Evolutionary conservation across 2,888 invertebrate species (phyloP).

Genomic region (Baronia brevicornis): DNA sequence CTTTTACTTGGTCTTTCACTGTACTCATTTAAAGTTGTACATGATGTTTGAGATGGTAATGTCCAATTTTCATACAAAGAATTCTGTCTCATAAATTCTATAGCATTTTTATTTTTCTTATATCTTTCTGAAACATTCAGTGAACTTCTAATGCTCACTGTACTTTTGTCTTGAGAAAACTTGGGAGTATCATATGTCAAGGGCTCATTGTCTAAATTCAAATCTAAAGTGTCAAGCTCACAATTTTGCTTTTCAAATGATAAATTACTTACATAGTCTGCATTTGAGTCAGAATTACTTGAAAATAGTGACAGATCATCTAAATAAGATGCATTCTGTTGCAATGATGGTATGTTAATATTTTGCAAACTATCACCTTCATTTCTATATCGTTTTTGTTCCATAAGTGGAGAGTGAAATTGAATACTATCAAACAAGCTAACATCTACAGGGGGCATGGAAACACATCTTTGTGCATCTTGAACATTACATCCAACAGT

Average conservation of each 20-base stretch:
- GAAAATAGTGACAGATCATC: constrained; percentile 59
- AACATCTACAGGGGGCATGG: constrained; percentile 73
- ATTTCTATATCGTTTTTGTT: constrained; percentile 49
- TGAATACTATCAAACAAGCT: constrained; percentile 79
- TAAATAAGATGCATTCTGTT: constrained; percentile 43
- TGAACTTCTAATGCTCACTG: constrained; percentile 38
- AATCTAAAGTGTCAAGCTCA: constrained; percentile 30
- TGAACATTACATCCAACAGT: constrained; percentile 28
- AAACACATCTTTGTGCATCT: constrained; percentile 63
- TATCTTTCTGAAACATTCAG: constrained; percentile 51
- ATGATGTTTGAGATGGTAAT: constrained; percentile 28
- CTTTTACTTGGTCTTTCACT: constrained; percentile 63
- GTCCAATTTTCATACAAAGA: constrained; percentile 63
- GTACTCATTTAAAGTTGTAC: constrained; percentile 17
- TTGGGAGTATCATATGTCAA: constrained; percentile 59
- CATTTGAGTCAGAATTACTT: constrained; percentile 51
- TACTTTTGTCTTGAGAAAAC: constrained; percentile 46
- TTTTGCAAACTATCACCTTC: constrained; percentile 24
- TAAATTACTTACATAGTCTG: constrained; percentile 50
- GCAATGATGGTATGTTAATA: constrained; percentile 32
- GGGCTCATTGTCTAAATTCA: constrained; percentile 33
- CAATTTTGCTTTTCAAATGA: constrained; percentile 49
- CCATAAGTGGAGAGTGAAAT: constrained; percentile 77
- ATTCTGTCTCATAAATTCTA: constrained; percentile 49
- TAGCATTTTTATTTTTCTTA: constrained; percentile 36